Evolutionary conservation across 2,888 invertebrate species (phyloP), one percentile per base, ranked within the genome.

Genomic region (Tenthredo scrophulariae): DNA sequence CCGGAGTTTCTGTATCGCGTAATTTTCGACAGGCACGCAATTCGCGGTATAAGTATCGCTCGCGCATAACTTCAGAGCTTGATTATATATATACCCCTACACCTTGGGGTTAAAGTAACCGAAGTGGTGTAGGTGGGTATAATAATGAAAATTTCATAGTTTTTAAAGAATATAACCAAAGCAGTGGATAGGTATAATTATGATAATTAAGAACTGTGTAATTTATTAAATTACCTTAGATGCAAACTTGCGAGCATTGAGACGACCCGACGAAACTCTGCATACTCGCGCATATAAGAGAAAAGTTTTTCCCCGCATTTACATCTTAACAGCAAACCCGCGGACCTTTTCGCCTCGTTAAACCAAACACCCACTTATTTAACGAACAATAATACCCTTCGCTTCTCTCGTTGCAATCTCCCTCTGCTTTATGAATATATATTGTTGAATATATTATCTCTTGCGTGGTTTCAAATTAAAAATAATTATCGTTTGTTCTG

Each of bases 321-420:
- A 77, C 77, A 77, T 77, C 50, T 77, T 77, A 54, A 77, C 77
- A 77, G 29, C 54, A 29, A 46, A n/a, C 54, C 26, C 50, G 29
- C 75, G 77, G 77, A 77, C 77, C 77, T 54, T 33, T 54, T 46
- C 77, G 77, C 77, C 77, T 77, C 77, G 77, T 77, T 77, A 77
- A 77, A 33, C 77, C 77, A 50, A 77, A 54, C 77, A 29, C 50
- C 77, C 77, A 77, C 77, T 77, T 77, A 77, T 29, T 50, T 77
- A 50, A 46, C 54, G 29, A 46, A 77, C 77, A 46, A 54, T 29
- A 77, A 29, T 33, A 50, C 77, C 33, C 54, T 29, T 46, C 22
- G 46, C 33, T 77, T 50, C 33, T 50, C 9, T 54, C 29, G 15
- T 33, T 50, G 77, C 54, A 50, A 50, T 46, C 29, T 54, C 15